Percentiles rank a stretch among this genome's conserved stretches.
These are phyloP conservation scores for Crossaster papposus DNA, from an alignment of 53 echinoderm and acorn worm species.

Conservation along the genomic window DNA sequence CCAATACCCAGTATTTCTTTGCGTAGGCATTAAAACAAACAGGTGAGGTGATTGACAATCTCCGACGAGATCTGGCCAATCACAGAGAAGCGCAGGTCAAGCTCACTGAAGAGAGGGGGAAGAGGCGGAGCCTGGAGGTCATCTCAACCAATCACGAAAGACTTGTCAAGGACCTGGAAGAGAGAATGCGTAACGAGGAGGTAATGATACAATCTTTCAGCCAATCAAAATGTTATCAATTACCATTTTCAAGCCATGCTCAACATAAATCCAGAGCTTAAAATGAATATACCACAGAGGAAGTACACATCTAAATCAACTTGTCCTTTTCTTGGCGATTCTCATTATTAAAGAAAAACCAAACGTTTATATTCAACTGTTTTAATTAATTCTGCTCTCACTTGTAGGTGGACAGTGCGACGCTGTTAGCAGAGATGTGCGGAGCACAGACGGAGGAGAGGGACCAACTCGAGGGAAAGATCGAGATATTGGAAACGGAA, in stretches of 20 bases:
- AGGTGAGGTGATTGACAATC: slow-evolving; percentile 29
- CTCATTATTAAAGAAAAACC: background rate
- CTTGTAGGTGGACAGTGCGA: slow-evolving; percentile 45
- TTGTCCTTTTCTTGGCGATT: background rate
- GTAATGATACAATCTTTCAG: background rate
- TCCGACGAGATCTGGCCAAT: slow-evolving; percentile 42
- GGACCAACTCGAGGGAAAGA: background rate
- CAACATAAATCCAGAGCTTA: too few species aligned
- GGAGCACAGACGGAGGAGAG: slow-evolving; percentile 41
- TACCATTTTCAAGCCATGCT: too few species aligned
- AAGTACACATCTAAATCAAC: background rate
- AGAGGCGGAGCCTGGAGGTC: slow-evolving; percentile 51
- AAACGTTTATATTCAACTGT: background rate
- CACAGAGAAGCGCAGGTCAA: slow-evolving; percentile 31
- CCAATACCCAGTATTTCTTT: background rate
- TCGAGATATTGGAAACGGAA: slow-evolving; percentile 17
- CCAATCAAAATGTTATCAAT: too few species aligned
- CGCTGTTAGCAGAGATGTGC: slow-evolving; percentile 45
- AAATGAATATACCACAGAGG: too few species aligned
- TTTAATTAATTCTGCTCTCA: background rate
- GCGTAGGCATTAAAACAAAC: slow-evolving; percentile 7
- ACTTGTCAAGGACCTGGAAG: slow-evolving; percentile 30
- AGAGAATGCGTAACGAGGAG: slow-evolving; percentile 43
- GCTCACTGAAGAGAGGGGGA: slow-evolving; percentile 33
- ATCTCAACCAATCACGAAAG: slow-evolving; percentile 55